phyloP scores from a whole-genome alignment of 2,113 vertebrate species.

The Anhinga rufa region DNA sequence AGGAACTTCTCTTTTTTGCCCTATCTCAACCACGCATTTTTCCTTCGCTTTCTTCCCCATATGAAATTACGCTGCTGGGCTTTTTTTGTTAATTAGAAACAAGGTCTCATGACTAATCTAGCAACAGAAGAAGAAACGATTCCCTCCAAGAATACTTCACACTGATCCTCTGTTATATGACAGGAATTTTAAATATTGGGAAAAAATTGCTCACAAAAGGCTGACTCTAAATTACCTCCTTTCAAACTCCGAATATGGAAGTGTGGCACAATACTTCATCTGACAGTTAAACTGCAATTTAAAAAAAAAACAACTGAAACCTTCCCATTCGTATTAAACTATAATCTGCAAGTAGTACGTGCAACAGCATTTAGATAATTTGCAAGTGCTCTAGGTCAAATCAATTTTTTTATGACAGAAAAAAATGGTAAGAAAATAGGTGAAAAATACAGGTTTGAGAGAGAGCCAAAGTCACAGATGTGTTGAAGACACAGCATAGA shows the following conservation, averaged over 20 bases:
- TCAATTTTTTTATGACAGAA: neutral
- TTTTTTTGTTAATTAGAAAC: conserved; percentile 4
- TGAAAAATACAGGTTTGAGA: neutral
- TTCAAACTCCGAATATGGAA: neutral
- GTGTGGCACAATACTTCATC: neutral
- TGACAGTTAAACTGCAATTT: neutral
- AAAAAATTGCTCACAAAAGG: neutral
- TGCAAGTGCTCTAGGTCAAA: neutral
- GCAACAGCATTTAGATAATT: neutral
- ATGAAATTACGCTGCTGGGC: neutral
- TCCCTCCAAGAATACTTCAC: neutral
- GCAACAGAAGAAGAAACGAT: neutral
- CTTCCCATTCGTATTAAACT: neutral
- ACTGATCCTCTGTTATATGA: neutral
- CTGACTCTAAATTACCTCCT: neutral
- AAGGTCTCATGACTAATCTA: neutral
- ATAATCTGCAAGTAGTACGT: neutral
- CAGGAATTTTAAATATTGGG: neutral
- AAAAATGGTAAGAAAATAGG: neutral
- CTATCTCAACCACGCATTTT: neutral
- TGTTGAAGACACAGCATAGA: neutral
- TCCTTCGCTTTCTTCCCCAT: neutral
- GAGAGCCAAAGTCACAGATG: neutral
- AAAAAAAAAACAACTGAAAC: neutral
- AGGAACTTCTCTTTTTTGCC: neutral